Base-by-base conservation (phyloP, 2,888 invertebrate species). In the Acronicta psi region DNA sequence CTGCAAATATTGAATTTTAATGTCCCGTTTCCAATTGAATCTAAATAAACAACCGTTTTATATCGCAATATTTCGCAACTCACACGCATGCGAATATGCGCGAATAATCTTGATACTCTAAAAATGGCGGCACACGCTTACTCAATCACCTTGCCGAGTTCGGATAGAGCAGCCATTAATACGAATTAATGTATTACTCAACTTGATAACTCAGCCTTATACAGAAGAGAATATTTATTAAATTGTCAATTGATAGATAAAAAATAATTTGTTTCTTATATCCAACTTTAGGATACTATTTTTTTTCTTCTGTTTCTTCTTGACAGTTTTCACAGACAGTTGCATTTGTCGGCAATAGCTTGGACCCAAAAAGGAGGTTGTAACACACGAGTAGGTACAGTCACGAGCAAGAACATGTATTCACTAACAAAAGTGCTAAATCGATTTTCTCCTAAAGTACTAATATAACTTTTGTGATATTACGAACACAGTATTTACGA, bases 101-200 rank as follows among this genome's bases (percentile, higher is more conserved):
- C 43, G 25, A 51, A 59, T 50, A 54, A 62, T 59, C 51, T 72
- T 51, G 56, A 42, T 57, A 20, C 41, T 53, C 74, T 66, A 17
- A 41, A 69, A 59, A 73, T 40, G 71, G 74, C 7, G 37, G 55
- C 20, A 50, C 63, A 16, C 1, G 46, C 64, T 75, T 73, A 23
- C 68, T 18, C 55, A 74, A 75, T 68, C 61, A 62, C 62, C 56
- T 58, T 46, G 57, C 52, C 51, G 40, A 36, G 37, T 73, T 49
- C 29, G 63, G 52, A 40, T 23, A n/a, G 10, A 20, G 31, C 3
- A 11, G 43, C 51, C 42, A 66, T 69, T 75, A 63, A 67, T 61
- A 52, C 41, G 16, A n/a, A 49, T 51, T 60, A 38, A 54, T 36
- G 23, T 70, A 44, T 68, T 70, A 51, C 66, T 38, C 66, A 68